Evolutionary conservation across 2,888 invertebrate genomes (phyloP).

Genomic region (Phania funesta): DNA sequence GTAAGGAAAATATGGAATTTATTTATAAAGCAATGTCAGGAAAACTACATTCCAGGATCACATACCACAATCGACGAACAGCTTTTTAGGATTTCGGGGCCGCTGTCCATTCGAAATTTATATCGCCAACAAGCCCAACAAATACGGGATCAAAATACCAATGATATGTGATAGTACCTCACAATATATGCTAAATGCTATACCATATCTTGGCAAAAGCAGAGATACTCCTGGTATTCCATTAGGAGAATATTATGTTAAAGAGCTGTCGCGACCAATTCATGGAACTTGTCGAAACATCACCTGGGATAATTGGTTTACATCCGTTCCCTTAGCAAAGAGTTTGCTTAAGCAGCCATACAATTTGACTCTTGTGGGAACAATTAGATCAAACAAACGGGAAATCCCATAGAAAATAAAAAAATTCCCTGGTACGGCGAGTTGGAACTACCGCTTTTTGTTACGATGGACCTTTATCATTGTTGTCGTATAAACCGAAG

Average conservation of each 20-base stretch:
- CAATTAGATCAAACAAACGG: slow-evolving; percentile 41
- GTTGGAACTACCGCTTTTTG: slow-evolving; percentile 16
- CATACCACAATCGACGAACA: too few species aligned
- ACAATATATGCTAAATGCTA: slow-evolving; percentile 47
- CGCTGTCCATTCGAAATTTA: slow-evolving; percentile 59
- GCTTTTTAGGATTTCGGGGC: slow-evolving; percentile 61
- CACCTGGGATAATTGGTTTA: slow-evolving; percentile 30
- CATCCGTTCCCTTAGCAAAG: slow-evolving; percentile 46
- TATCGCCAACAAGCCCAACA: slow-evolving; percentile 65
- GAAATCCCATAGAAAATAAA: slow-evolving; percentile 41
- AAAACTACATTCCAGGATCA: slow-evolving; percentile 51
- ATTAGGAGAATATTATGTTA: slow-evolving; percentile 39
- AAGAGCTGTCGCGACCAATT: slow-evolving; percentile 13
- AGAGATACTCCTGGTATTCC: slow-evolving; percentile 27
- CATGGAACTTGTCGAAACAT: slow-evolving; percentile 24
- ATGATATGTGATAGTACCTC: slow-evolving; percentile 57
- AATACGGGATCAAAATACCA: slow-evolving; percentile 39
- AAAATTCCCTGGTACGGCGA: slow-evolving; percentile 1
- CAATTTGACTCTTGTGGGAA: too few species aligned
- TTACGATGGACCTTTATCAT: slow-evolving; percentile 34
- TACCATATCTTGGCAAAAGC: slow-evolving; percentile 35
- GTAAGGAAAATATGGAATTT: slow-evolving; percentile 54
- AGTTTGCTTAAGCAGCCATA: slow-evolving; percentile 42
- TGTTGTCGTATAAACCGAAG: slow-evolving; percentile 16
- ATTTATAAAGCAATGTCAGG: slow-evolving; percentile 41